These are phyloP conservation scores for Aphidius colemani DNA, from an alignment of 2,888 invertebrate genomes.

Conservation along the genomic window DNA sequence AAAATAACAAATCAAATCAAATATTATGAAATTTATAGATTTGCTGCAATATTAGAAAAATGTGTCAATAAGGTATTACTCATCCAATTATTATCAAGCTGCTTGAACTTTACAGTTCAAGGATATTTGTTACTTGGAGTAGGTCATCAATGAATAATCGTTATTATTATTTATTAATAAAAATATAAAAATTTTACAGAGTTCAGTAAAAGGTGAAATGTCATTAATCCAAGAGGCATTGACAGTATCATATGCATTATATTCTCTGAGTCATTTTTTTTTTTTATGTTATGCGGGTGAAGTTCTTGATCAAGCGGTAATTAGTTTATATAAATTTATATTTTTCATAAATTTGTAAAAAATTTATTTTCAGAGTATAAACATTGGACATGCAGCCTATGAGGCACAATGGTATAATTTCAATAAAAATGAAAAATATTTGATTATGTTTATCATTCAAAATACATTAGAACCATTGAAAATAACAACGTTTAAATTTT, in stretches of 20 bases:
- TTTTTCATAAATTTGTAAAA: no score
- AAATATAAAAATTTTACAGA: not conserved
- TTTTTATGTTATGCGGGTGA: slow-evolving; percentile 43
- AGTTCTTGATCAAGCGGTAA: slow-evolving; percentile 30
- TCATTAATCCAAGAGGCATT: slow-evolving; percentile 25
- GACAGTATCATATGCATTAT: slow-evolving; percentile 28
- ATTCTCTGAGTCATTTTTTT: slow-evolving; percentile 38
- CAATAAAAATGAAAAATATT: slow-evolving; percentile 23
- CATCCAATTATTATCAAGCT: no score
- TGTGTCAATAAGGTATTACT: no score
- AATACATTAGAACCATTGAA: slow-evolving; percentile 29
- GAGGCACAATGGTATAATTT: slow-evolving; percentile 31
- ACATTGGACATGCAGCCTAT: slow-evolving; percentile 27
- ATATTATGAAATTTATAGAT: no score
- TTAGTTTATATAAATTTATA: no score
- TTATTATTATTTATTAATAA: no score
- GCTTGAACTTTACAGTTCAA: no score
- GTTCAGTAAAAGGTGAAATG: slow-evolving; percentile 20
- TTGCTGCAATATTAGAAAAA: no score
- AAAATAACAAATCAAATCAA: no score
- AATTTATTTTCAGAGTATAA: slow-evolving; percentile 1
- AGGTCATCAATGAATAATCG: no score
- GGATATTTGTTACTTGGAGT: no score
- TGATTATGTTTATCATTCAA: slow-evolving; percentile 26
- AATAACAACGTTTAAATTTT: slow-evolving; percentile 33